phyloP scores from a whole-genome alignment of 2,113 vertebrate species.

The Cynopterus brachyotis region DNA sequence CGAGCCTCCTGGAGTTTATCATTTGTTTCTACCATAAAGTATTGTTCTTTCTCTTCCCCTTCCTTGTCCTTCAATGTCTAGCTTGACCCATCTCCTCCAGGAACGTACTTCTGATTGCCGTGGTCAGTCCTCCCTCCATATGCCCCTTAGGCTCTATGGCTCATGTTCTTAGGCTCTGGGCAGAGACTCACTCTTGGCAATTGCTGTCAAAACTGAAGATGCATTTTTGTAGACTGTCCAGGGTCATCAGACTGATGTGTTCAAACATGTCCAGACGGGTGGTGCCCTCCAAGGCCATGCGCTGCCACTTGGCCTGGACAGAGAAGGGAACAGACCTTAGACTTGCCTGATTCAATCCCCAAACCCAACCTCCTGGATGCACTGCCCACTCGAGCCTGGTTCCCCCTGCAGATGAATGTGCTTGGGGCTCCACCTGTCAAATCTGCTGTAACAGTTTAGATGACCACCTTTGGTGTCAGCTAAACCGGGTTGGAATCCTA shows the following conservation, averaged over 20 bases:
- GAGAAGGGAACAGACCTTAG: rapidly evolving
- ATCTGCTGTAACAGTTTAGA: not conserved
- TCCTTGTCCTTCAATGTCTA: not conserved
- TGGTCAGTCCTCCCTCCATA: not conserved
- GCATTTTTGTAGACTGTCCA: conserved; percentile 92
- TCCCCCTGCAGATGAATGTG: too few species aligned
- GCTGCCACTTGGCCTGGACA: conserved; percentile 87
- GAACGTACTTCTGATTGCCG: not conserved
- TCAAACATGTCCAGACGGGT: conserved; percentile 87
- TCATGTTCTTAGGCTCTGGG: not conserved
- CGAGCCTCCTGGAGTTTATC: not conserved
- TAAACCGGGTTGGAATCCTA: not conserved
- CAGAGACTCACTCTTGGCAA: conserved; percentile 90
- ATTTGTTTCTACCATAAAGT: not conserved
- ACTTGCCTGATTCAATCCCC: not conserved
- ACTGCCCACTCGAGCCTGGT: too few species aligned
- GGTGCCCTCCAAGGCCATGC: conserved; percentile 48
- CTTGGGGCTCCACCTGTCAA: not conserved
- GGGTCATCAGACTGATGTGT: conserved; percentile 90
- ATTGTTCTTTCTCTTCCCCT: not conserved
- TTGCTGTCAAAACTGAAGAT: conserved; percentile 91
- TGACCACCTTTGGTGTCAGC: not conserved
- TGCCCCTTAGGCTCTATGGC: not conserved
- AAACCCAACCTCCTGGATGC: not conserved
- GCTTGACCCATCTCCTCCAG: not conserved